These are phyloP conservation scores for Ips nitidus DNA, from an alignment of 1,140 invertebrate genomes.

Conservation along the genomic window DNA sequence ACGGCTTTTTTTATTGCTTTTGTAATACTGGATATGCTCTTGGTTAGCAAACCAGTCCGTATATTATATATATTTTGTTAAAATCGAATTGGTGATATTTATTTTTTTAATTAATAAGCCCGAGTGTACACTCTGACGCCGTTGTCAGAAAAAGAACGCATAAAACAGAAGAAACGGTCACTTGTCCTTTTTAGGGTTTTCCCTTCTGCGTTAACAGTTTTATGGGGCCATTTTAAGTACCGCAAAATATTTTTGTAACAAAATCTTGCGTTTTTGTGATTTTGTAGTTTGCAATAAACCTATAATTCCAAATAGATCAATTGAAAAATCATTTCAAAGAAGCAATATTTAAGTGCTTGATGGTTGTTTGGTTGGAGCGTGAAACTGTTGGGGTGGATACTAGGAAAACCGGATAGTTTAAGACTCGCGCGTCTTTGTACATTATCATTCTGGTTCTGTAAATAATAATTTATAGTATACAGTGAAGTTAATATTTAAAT, in stretches of 20 bases:
- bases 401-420: neutral
- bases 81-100: no score
- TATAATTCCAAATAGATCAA: no score
- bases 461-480: slow-evolving; percentile 42
- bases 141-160: no score
- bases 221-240: no score
- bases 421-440: slow-evolving; percentile 37
- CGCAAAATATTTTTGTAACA: neutral
- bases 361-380: neutral
- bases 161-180: no score
- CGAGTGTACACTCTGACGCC: no score
- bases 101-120: no score
- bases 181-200: no score
- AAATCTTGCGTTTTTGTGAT: slow-evolving; percentile 2
- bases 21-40: neutral
- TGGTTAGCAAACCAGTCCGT: no score
- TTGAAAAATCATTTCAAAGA: neutral
- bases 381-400: neutral
- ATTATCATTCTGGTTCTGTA: slow-evolving; percentile 47
- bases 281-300: no score
- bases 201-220: no score
- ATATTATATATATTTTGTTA: no score
- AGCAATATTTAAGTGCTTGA: neutral
- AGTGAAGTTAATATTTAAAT: slow-evolving; percentile 46
- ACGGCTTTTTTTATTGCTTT: slow-evolving; percentile 1